phyloP scores from a whole-genome alignment of 2,888 invertebrate species.

The Kryphioiulus occultus region DNA sequence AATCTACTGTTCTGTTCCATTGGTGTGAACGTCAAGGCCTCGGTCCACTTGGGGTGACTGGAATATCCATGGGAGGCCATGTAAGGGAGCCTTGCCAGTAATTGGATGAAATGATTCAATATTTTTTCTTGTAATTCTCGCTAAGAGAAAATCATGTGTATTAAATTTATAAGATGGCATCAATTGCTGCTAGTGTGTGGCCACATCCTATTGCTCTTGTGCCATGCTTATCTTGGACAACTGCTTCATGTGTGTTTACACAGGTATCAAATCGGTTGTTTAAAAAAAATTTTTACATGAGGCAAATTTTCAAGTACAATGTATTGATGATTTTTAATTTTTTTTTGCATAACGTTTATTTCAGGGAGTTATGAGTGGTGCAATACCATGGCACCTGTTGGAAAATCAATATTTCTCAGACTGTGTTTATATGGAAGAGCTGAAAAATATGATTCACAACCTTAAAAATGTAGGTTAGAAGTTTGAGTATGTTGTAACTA shows the following conservation, averaged over 20 bases:
- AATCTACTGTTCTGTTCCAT: slow-evolving; percentile 87
- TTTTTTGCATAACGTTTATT: neutral
- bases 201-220: slow-evolving; percentile 91
- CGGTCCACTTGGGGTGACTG: slow-evolving; percentile 92
- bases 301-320: neutral
- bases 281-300: neutral
- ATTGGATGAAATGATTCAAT: neutral
- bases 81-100: slow-evolving; percentile 70
- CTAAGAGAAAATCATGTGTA: neutral
- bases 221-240: slow-evolving; percentile 97
- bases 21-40: slow-evolving; percentile 93
- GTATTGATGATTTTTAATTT: neutral
- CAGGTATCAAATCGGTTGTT: slow-evolving; percentile 67
- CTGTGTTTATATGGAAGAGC: slow-evolving; percentile 78
- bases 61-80: slow-evolving; percentile 98
- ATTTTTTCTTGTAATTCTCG: neutral
- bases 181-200: slow-evolving; percentile 95
- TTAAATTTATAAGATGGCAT: slow-evolving; percentile 84
- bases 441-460: slow-evolving; percentile 82
- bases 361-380: slow-evolving; percentile 93
- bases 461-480: neutral
- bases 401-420: slow-evolving; percentile 87
- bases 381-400: slow-evolving; percentile 91
- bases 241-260: slow-evolving; percentile 94
- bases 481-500: neutral